A percentile compares a stretch with the other conserved stretches of the same genome.
phyloP scores from a whole-genome alignment of 2,888 invertebrate genomes.

The Eudemis profundana region DNA sequence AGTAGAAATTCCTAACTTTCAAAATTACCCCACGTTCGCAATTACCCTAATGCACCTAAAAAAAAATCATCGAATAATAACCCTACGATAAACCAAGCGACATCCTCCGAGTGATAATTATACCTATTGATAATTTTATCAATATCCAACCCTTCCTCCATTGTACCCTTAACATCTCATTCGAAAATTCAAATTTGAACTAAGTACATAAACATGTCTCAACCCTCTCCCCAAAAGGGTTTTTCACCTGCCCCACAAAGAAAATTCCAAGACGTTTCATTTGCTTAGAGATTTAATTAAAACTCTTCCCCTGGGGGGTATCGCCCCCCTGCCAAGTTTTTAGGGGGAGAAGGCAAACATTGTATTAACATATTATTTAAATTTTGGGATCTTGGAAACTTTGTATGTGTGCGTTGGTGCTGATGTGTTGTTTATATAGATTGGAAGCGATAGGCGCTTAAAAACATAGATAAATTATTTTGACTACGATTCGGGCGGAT shows the following conservation, averaged over 20 bases:
- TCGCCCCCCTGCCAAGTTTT: conserved; percentile 67
- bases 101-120: neutral
- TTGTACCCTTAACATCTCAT: conserved; percentile 36
- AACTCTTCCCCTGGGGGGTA: conserved; percentile 62
- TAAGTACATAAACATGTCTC: conserved; percentile 4
- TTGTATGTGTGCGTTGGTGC: conserved; percentile 6
- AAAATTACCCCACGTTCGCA: too few species aligned
- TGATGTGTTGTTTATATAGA: conserved; percentile 15
- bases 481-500: too few species aligned
- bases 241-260: conserved; percentile 72
- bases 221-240: conserved; percentile 22
- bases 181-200: conserved; percentile 14
- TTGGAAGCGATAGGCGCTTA: too few species aligned
- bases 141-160: neutral
- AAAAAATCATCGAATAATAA: too few species aligned
- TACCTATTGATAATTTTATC: conserved; percentile 3
- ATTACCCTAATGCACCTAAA: too few species aligned
- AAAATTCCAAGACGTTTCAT: conserved; percentile 75
- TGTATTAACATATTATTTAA: conserved; percentile 83
- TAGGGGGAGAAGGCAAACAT: conserved; percentile 77
- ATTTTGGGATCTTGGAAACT: conserved; percentile 54
- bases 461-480: too few species aligned
- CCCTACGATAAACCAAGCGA: neutral
- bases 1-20: too few species aligned
- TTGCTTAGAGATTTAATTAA: conserved; percentile 79